Evolutionary conservation across 2,797 vertebrate genomes (phyloP), one percentile per base, ranked within the genome.

Genomic region (Chrysocyon brachyurus): DNA sequence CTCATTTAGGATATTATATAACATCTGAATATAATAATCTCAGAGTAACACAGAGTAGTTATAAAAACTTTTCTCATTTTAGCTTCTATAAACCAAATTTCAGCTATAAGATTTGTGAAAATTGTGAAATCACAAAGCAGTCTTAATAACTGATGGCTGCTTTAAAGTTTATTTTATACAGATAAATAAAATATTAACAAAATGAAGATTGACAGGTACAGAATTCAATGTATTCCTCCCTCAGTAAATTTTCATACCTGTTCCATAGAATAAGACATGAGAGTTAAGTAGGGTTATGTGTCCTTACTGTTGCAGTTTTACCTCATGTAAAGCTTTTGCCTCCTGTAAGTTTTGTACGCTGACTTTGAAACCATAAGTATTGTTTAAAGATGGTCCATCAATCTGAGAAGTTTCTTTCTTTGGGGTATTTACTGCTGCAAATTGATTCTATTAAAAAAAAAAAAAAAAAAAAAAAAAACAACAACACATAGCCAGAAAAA

Each of bases 281-380:
- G 2, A 75, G 40, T 75, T 92, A 79, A 88, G 56, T 46, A 75
- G 33, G 26, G 11, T 36, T 36, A 73, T 66, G 5, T 49, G 19
- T 75, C 54, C 77, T 97, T 73, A 95, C 11, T 12, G 2, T 72
- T 94, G 78, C 6, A 91, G 36, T 87, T 92, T 99, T 98, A 99
- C 99, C 99, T 99, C 99, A 90, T 99, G 99, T 98, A 99, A 99
- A 94, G 99, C 99, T 98, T 99, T 99, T 97, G 99, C 99, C 68
- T 99, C 99, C 98, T 99, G 99, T 77, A 99, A 98, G 97, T 99
- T 99, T 98, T 99, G 99, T 99, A 99, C 98, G 98, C 99, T 99
- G 98, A 99, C 99, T 99, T 99, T 99, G 98, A 99, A 99, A 97
- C 99, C 99, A 0, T 99, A 99, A 0, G 99, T 99, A 98, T 99